phyloP scores from a whole-genome alignment of 2,888 invertebrate genomes.

The Drosophila helvetica region DNA sequence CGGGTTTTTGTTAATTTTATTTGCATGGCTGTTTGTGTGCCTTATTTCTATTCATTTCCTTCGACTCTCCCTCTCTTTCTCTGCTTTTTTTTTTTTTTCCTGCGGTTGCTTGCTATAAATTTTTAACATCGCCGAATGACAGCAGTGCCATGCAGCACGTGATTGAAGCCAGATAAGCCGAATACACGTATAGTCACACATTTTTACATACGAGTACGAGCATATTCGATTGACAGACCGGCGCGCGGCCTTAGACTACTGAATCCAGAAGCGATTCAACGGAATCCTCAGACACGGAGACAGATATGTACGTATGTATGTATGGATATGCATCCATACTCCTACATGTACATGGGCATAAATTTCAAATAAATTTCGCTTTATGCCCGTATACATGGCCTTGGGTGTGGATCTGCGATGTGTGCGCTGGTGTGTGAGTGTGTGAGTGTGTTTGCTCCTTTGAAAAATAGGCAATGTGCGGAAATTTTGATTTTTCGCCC shows the following conservation, averaged over 20 bases:
- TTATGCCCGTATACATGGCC: slow-evolving; percentile 17
- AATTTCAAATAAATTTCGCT: slow-evolving; percentile 35
- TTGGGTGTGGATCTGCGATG: neutral
- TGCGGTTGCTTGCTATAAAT: slow-evolving; percentile 56
- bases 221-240: neutral
- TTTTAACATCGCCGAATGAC: slow-evolving; percentile 70
- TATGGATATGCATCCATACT: too few relatives aligned
- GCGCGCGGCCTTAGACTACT: neutral
- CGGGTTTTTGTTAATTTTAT: slow-evolving; percentile 71
- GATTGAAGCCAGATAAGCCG: slow-evolving; percentile 54
- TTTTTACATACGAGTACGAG: neutral
- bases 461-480: slow-evolving; percentile 74
- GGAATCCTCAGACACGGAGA: neutral
- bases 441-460: slow-evolving; percentile 38
- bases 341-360: slow-evolving; percentile 29
- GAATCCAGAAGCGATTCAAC: neutral
- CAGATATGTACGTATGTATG: neutral
- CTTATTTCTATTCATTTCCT: slow-evolving; percentile 65
- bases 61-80: slow-evolving; percentile 19
- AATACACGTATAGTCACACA: slow-evolving; percentile 12
- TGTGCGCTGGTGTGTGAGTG: neutral
- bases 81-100: slow-evolving; percentile 14
- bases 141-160: slow-evolving; percentile 60
- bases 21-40: slow-evolving; percentile 71
- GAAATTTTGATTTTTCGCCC: slow-evolving; percentile 79